These are phyloP conservation scores for Bradysia coprophila DNA, from an alignment of 1,140 invertebrate species.

Conservation along the genomic window DNA sequence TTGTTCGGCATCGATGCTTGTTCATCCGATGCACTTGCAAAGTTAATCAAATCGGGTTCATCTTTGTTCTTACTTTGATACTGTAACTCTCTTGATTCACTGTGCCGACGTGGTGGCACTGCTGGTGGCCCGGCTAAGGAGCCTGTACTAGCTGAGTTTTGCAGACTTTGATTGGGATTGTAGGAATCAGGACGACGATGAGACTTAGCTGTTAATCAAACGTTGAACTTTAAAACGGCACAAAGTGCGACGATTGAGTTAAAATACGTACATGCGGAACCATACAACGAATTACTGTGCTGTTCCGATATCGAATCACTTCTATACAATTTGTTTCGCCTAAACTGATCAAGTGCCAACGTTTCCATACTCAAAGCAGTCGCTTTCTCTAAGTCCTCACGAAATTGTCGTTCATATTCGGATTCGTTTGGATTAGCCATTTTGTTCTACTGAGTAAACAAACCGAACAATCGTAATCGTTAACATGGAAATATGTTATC, in stretches of 20 bases:
- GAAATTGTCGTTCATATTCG: constrained; percentile 63
- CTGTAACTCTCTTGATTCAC: too few relatives aligned
- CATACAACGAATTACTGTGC: too few relatives aligned
- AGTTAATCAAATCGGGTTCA: constrained; percentile 49
- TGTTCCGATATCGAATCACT: too few relatives aligned
- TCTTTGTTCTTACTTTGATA: too few relatives aligned
- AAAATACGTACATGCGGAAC: too few relatives aligned
- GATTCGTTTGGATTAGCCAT: constrained; percentile 16
- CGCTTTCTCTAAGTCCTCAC: constrained; percentile 68
- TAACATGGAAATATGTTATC: too few relatives aligned
- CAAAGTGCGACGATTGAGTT: too few relatives aligned
- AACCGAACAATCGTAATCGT: too few relatives aligned
- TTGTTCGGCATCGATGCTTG: constrained; percentile 9
- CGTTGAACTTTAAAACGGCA: too few relatives aligned
- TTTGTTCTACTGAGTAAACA: too few relatives aligned
- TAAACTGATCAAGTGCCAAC: constrained; percentile 61
- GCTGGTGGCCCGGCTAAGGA: constrained; percentile 22
- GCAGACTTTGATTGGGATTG: constrained; percentile 24
- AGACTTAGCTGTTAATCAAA: too few relatives aligned
- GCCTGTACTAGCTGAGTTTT: constrained; percentile 17
- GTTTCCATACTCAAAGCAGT: constrained; percentile 71
- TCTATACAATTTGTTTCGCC: constrained; percentile 26
- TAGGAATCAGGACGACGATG: constrained; percentile 30
- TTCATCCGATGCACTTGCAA: constrained; percentile 33
- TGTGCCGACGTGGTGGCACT: constrained; percentile 28